Percentiles rank a stretch among this genome's conserved stretches.
These are phyloP conservation scores for Lasiommata megera DNA, from an alignment of 2,888 invertebrate species.

Conservation along the genomic window DNA sequence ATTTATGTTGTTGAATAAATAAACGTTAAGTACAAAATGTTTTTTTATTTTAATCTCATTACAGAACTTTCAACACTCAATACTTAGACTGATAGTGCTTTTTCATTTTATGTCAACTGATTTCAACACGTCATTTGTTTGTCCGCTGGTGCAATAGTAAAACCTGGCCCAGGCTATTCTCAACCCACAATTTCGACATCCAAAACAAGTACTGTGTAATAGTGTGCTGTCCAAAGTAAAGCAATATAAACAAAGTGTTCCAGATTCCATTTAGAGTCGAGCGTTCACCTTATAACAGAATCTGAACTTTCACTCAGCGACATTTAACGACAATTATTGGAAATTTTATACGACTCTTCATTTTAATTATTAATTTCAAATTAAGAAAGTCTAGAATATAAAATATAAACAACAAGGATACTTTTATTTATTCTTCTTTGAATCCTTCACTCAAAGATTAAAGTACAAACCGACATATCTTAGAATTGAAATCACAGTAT, in stretches of 20 bases:
- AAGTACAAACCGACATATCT: neutral
- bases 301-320: constrained; percentile 62
- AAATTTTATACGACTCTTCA: neutral
- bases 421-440: too few relatives aligned
- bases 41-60: neutral
- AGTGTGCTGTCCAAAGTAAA: constrained; percentile 24
- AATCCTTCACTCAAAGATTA: neutral
- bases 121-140: constrained; percentile 13
- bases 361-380: too few relatives aligned
- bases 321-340: constrained; percentile 34
- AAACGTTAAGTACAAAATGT: constrained; percentile 5
- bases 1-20: constrained; percentile 30
- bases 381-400: too few relatives aligned
- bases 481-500: too few relatives aligned
- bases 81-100: constrained; percentile 4
- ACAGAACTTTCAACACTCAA: too few relatives aligned
- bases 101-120: neutral
- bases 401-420: too few relatives aligned
- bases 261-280: constrained; percentile 44
- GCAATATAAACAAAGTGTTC: constrained; percentile 37
- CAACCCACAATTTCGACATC: constrained; percentile 25
- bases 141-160: constrained; percentile 11
- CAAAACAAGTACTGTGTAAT: constrained; percentile 26
- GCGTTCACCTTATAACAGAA: constrained; percentile 53
- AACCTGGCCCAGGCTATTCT: constrained; percentile 12